These are phyloP conservation scores for Matsumyia berberina DNA, from an alignment of 2,888 invertebrate genomes.

Conservation along the genomic window DNA sequence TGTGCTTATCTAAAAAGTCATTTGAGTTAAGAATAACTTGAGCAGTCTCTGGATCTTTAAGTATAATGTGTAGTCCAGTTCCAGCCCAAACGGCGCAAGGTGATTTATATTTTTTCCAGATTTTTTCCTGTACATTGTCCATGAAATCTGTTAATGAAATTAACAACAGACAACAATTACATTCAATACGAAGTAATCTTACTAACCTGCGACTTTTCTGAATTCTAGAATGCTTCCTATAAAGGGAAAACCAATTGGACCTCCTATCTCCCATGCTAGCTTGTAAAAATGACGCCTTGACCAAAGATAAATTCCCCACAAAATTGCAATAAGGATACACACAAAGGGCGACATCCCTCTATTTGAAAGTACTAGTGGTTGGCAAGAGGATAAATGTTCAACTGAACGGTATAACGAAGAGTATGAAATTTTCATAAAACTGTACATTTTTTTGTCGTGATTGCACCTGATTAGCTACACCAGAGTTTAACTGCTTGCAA, in stretches of 20 bases:
- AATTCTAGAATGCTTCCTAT: constrained; percentile 4
- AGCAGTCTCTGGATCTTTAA: neutral
- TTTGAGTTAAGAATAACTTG: neutral
- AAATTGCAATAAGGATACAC: too few species aligned
- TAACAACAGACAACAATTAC: too few species aligned
- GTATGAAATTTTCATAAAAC: too few species aligned
- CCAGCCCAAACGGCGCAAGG: neutral
- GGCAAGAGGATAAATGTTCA: too few species aligned
- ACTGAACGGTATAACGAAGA: too few species aligned
- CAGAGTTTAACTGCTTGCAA: too few species aligned
- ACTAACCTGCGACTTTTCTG: constrained; percentile 1
- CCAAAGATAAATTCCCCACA: constrained; percentile 11
- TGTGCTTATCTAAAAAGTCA: constrained; percentile 12
- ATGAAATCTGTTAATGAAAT: constrained; percentile 6
- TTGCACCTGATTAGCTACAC: too few species aligned
- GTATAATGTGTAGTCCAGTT: neutral
- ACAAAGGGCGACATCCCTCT: too few species aligned
- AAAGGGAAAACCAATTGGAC: neutral
- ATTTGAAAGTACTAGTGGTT: too few species aligned
- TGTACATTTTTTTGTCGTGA: too few species aligned
- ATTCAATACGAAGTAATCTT: too few species aligned
- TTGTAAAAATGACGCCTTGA: constrained; percentile 1
- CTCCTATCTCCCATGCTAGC: constrained; percentile 9
- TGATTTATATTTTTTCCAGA: constrained; percentile 11
- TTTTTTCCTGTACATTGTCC: neutral